Evolutionary conservation across 2,888 invertebrate species (phyloP).

Genomic region (Lottia gigantea): DNA sequence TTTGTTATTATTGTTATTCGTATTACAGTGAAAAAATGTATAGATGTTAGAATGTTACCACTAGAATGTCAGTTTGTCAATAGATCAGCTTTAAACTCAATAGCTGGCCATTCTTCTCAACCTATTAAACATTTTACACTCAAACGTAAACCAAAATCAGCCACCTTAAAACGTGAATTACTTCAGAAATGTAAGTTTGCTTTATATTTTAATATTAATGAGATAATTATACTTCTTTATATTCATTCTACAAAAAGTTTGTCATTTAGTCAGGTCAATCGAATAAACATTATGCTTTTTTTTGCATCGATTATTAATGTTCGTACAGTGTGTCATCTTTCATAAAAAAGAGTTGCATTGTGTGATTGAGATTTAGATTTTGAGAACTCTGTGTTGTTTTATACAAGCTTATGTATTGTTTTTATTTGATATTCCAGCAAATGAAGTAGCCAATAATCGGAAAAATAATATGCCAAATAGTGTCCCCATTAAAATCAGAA

Average conservation of each 20-base stretch:
- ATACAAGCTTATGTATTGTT: constrained; percentile 80
- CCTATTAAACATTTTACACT: constrained; percentile 91
- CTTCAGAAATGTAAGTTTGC: constrained; percentile 79
- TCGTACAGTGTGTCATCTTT: too few relatives aligned
- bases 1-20: constrained; percentile 5
- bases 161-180: constrained; percentile 87
- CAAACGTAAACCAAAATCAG: constrained; percentile 94
- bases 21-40: constrained; percentile 57
- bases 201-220: too few relatives aligned
- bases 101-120: constrained; percentile 78
- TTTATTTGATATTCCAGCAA: constrained; percentile 68
- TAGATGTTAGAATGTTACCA: constrained; percentile 77
- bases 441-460: constrained; percentile 86
- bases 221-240: too few relatives aligned
- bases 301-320: too few relatives aligned
- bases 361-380: too few relatives aligned
- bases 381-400: constrained; percentile 68
- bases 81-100: constrained; percentile 88
- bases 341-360: too few relatives aligned
- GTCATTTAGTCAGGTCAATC: too few relatives aligned
- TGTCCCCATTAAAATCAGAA: constrained; percentile 86
- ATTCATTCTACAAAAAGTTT: too few relatives aligned
- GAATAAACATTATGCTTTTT: too few relatives aligned
- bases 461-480: constrained; percentile 76
- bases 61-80: constrained; percentile 96